Base-by-base conservation (phyloP, 2,888 invertebrate species). In the Hanleya hanleyi region DNA sequence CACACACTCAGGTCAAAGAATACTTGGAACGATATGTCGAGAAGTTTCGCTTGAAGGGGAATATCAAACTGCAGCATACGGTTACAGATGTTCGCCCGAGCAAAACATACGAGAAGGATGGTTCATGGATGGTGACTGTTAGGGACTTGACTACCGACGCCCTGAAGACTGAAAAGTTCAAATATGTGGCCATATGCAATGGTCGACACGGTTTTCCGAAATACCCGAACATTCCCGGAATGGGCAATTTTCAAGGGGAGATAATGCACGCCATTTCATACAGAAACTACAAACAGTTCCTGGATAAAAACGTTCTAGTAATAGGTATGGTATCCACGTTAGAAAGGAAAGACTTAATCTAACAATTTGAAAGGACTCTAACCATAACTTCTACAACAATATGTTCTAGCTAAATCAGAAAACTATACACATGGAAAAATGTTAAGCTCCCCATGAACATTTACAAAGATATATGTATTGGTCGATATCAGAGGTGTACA, bases 21-120 rank as follows among this genome's bases (percentile, higher is more conserved):
- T 78, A 78, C 41, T 74, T 91, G 64, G 74, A 75, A 41, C 65
- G 69, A 32, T 86, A 85, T 47, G 81, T 78, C 1, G 73, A 80
- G 18, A 62, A 79, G 1, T 85, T 84, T 70, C 68, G 76, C 18
- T 75, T 86, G 7, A 26, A 50, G 18, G 66, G 70, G 33, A 64
- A 82, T 49, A 78, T 86, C 33, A 67, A 67, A 36, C 41, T 73
- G 7, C 18, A 47, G 5, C 57, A 57, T n/a, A 32, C 22, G 51
- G 73, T 73, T 1, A 26, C 18, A 29, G 29, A 35, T 7, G 38
- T 73, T 15, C 12, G 49, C 29, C 15, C 37, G 36, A 22, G 32
- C 38, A 9, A 18, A 18, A 67, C 35, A 29, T 47, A 73, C 29
- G 41, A 61, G 6, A 35, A 35, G 1, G 33, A 36, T 41, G 69